Evolutionary conservation across 2,797 vertebrate species (phyloP), one percentile per base, ranked within the genome.

Genomic region (Thalassophryne amazonica): DNA sequence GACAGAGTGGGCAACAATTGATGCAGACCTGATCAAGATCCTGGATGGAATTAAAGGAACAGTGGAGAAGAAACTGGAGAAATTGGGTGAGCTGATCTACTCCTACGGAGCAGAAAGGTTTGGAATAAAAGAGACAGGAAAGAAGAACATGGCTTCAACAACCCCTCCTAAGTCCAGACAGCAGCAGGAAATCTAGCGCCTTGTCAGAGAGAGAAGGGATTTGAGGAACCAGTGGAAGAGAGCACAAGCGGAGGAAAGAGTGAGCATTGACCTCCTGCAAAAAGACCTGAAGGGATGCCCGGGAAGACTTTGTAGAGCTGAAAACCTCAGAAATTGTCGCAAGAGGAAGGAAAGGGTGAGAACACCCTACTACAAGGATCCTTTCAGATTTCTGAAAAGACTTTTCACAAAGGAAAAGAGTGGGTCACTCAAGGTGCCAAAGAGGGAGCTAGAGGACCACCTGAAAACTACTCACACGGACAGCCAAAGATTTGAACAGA

Each of bases 341-440:
- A 62, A 13, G 17, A 62, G 19, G 24, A 49, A 62, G 31, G 51
- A 42, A 10, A 49, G 10, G 51, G 36, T 36, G 14, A 42, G 36
- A 55, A 27, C 51, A 29, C 14, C 36, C 0, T 50, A 49, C 23
- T 48, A 54, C 35, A 40, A 16, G n/a, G 43, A 49, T 16, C 43
- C 25, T 14, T 47, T 52, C 28, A 40, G 13, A 32, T 52, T 40
- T 31, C 49, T 52, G 6, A 53, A 53, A 46, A 18, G 20, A 0
- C 41, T 33, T 5, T 59, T 53, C 25, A 17, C 29, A 17, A 41
- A 54, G 35, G 18, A 43, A 15, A 43, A 11, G 7, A 33, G 25
- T 3, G 32, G 40, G 11, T 35, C 4, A 4, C 21, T 52, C 3
- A 31, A 29, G 21, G 18, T 14, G 4, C 2, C 41, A 30, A 52